phyloP scores from a whole-genome alignment of 2,113 vertebrate genomes.

The Dipodomys stephensi region DNA sequence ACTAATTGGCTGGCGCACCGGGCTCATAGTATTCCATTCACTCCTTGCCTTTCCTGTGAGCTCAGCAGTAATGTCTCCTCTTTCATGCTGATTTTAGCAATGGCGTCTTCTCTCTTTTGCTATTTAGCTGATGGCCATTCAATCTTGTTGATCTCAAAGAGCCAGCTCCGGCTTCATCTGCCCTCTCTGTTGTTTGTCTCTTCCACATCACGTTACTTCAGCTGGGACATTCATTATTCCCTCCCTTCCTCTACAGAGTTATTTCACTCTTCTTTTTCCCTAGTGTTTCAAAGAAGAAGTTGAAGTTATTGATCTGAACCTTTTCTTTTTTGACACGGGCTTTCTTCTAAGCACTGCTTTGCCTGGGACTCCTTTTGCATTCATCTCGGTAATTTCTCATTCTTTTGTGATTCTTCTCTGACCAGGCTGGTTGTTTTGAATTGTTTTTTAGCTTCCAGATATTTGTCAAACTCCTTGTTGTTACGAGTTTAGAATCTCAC shows the following conservation, averaged over 20 bases:
- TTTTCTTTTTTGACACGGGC: background rate
- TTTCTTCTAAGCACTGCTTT: background rate
- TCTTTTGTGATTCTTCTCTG: background rate
- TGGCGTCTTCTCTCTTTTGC: background rate
- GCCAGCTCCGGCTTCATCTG: background rate
- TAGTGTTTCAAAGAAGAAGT: background rate
- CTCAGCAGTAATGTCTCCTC: too few relatives aligned
- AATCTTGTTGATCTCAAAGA: background rate
- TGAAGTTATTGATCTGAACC: background rate
- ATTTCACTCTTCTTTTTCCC: background rate
- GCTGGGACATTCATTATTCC: too few relatives aligned
- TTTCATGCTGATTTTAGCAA: background rate
- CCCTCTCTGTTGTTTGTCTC: background rate
- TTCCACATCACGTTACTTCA: background rate
- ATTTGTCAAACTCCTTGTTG: background rate
- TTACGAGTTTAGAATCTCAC: background rate
- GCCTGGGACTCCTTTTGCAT: background rate
- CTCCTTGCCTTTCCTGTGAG: background rate
- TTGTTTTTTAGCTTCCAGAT: background rate
- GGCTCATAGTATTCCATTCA: fast-evolving
- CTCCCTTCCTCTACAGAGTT: background rate
- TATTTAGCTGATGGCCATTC: background rate
- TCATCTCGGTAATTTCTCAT: background rate
- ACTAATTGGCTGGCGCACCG: background rate
- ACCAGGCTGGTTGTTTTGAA: background rate